phyloP scores from a whole-genome alignment of 2,888 invertebrate species.

The Drosophila longiperda region DNA sequence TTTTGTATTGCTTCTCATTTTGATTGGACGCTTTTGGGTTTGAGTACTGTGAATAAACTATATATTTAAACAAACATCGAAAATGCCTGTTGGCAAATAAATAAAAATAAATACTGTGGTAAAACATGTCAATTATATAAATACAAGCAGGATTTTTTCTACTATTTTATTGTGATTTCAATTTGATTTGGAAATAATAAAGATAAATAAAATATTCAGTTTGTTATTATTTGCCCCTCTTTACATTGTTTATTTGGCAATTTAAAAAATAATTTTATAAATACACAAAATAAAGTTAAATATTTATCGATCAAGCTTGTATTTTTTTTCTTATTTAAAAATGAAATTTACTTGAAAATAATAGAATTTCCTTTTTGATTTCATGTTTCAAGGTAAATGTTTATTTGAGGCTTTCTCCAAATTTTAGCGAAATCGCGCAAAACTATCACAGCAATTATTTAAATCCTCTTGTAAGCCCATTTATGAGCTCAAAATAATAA shows the following conservation, averaged over 20 bases:
- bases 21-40: constrained; percentile 22
- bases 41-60: constrained; percentile 3
- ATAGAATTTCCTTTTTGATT: neutral
- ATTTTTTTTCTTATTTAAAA: neutral
- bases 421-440: neutral
- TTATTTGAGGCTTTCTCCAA: neutral
- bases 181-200: neutral
- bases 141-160: neutral
- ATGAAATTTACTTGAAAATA: neutral
- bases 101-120: neutral
- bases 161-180: neutral
- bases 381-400: neutral
- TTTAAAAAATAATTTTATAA: neutral
- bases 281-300: neutral
- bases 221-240: neutral
- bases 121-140: neutral
- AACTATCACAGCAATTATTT: constrained; percentile 1
- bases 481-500: neutral
- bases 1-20: constrained; percentile 4
- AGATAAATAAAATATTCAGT: neutral
- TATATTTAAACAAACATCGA: neutral
- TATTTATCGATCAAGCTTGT: neutral
- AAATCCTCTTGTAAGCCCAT: constrained; percentile 6
- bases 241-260: neutral
- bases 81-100: neutral